Conservation (phyloP, 2,113 vertebrate species). For the Hypocryptadius cinnamomeus region DNA sequence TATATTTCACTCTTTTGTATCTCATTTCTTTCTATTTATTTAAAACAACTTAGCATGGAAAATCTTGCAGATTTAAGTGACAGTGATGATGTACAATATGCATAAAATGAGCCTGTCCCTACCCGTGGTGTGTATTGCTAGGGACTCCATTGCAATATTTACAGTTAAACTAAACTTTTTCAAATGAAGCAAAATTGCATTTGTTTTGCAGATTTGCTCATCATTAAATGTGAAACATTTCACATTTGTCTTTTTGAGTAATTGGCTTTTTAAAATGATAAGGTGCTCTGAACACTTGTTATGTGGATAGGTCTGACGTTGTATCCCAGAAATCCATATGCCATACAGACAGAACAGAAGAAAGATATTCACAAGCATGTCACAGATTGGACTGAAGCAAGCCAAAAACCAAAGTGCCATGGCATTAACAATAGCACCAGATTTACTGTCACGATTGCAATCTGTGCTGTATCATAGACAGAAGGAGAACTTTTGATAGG, state of each 20-base stretch:
- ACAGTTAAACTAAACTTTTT: constrained; percentile 83
- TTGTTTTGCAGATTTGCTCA: constrained; percentile 84
- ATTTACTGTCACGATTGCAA: constrained; percentile 91
- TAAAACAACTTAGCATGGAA: constrained; percentile 75
- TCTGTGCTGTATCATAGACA: constrained; percentile 88
- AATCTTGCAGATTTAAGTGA: constrained; percentile 81
- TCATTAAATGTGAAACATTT: constrained; percentile 88
- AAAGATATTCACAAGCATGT: constrained; percentile 88
- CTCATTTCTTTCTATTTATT: constrained; percentile 83
- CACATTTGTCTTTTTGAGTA: constrained; percentile 87
- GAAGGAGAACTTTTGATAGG: constrained; percentile 88
- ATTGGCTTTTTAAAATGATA: constrained; percentile 88
- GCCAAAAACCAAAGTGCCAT: constrained; percentile 88
- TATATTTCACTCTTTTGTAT: constrained; percentile 80
- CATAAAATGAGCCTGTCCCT: constrained; percentile 78
- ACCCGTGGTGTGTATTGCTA: constrained; percentile 75
- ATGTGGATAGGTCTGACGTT: constrained; percentile 86
- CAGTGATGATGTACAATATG: constrained; percentile 83
- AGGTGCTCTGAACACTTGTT: constrained; percentile 88
- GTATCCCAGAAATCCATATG: constrained; percentile 90
- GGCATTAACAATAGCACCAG: constrained; percentile 88
- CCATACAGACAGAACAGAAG: constrained; percentile 89
- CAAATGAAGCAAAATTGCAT: constrained; percentile 79
- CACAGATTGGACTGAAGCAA: constrained; percentile 87
- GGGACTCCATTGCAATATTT: constrained; percentile 84